phyloP scores from a whole-genome alignment of 2,797 vertebrate genomes.

The Notolabrus celidotus region DNA sequence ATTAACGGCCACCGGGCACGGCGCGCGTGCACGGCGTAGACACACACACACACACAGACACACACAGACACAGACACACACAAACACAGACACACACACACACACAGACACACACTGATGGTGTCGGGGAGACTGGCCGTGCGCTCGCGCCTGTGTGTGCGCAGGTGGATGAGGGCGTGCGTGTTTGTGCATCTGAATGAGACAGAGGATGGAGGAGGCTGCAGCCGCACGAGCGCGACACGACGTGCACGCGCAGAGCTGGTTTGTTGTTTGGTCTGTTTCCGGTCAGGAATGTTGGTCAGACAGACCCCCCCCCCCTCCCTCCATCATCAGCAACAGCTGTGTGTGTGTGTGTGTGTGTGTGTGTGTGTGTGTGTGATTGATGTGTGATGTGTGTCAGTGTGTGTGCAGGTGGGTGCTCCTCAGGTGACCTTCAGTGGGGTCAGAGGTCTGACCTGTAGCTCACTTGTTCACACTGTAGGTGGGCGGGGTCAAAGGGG shows the following conservation, averaged over 20 bases:
- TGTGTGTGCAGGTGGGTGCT: neutral
- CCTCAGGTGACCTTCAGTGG: slow-evolving; percentile 61
- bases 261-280: slow-evolving; percentile 22
- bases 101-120: no score
- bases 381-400: neutral
- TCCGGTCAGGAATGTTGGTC: slow-evolving; percentile 16
- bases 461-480: slow-evolving; percentile 15
- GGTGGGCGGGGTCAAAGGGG: slow-evolving; percentile 14
- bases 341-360: neutral
- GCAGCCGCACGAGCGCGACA: slow-evolving; percentile 40
- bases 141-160: slow-evolving; percentile 9
- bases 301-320: neutral
- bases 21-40: slow-evolving; percentile 36
- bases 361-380: neutral
- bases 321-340: neutral
- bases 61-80: neutral
- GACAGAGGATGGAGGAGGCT: slow-evolving; percentile 58
- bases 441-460: slow-evolving; percentile 38
- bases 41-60: neutral
- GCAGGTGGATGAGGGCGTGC: slow-evolving; percentile 31
- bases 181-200: slow-evolving; percentile 44
- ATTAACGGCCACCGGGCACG: slow-evolving; percentile 33
- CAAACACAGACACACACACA: neutral
- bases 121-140: neutral
- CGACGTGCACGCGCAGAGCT: slow-evolving; percentile 51